Base-by-base conservation (phyloP, 1,140 invertebrate species). In the Heliconius eleuchia region DNA sequence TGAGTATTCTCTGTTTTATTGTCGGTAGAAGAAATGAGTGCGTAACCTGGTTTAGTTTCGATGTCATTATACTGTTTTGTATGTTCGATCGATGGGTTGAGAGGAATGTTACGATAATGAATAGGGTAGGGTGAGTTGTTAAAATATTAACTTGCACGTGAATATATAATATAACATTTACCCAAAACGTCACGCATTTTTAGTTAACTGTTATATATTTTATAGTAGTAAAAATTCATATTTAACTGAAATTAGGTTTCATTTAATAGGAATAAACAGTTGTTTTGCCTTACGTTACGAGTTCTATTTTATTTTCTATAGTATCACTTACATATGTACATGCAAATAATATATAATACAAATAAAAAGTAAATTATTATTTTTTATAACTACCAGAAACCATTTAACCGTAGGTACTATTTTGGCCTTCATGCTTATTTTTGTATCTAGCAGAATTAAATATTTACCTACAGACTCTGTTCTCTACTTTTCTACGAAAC, bases 1-100 rank as follows among this genome's bases (percentile, higher is more conserved):
- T 84, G 79, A 85, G 77, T 86, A n/a, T 66, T 84, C 30, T 74
- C 52, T 55, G 72, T 81, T 76, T 76, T 77, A 74, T 79, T 77
- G 57, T 42, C 34, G 74, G 57, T 77, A 80, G 52, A 46, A 80
- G 42, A 42, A 80, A 71, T 66, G 37, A 60, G 39, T 80, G 60
- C 60, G 60, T 66, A 66, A 66, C 60, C 60, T 66, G 60, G 60
- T 66, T 66, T 66, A 66, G 60, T 66, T 66, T 66, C 13, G 0
- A 66, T 66, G 60, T 66, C 27, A 66, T 66, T 66, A 66, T 66
- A 66, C 23, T 4, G 27, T 66, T 46, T 66, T 66, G 27, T 66
- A 13, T 3, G 27, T 66, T 66, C 60, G 60, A 66, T 66, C 60
- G 27, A 66, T 66, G 4, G 7, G 2, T 60, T 60, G 55, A 60